Percentiles rank a stretch among this genome's conserved stretches.
phyloP scores from a whole-genome alignment of 2,888 invertebrate species.

The Stenodera caucasica region DNA sequence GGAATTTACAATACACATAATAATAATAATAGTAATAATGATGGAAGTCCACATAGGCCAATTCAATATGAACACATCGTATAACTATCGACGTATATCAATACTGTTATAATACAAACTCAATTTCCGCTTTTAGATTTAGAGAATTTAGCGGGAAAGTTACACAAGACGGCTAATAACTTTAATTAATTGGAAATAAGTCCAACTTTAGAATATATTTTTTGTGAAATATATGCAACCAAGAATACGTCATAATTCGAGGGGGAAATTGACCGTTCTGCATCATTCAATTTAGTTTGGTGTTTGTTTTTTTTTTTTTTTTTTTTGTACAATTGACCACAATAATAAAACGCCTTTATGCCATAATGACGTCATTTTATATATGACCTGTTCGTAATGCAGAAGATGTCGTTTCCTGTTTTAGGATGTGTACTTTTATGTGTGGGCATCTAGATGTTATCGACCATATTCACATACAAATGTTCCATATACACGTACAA shows the following conservation, averaged over 20 bases:
- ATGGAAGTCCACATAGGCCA: not conserved
- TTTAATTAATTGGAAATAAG: too few relatives aligned
- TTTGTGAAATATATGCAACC: not conserved
- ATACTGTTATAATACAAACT: not conserved
- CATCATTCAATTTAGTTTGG: not conserved
- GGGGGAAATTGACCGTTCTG: not conserved
- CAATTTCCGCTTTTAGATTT: not conserved
- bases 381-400: conserved; percentile 31
- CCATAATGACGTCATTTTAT: conserved; percentile 6
- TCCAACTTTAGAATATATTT: not conserved
- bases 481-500: not conserved
- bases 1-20: conserved; percentile 23
- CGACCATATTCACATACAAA: conserved; percentile 11
- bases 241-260: not conserved
- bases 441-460: conserved; percentile 27
- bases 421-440: conserved; percentile 30
- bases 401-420: conserved; percentile 31
- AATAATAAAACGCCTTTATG: conserved; percentile 1
- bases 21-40: conserved; percentile 1
- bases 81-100: not conserved
- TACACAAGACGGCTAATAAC: too few relatives aligned
- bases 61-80: not conserved
- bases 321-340: not conserved
- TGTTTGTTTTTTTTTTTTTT: not conserved
- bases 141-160: not conserved